Conservation (phyloP, 30 jellyfish, hydroid and myxozoan species). For the Pseudorhiza aurosa region DNA sequence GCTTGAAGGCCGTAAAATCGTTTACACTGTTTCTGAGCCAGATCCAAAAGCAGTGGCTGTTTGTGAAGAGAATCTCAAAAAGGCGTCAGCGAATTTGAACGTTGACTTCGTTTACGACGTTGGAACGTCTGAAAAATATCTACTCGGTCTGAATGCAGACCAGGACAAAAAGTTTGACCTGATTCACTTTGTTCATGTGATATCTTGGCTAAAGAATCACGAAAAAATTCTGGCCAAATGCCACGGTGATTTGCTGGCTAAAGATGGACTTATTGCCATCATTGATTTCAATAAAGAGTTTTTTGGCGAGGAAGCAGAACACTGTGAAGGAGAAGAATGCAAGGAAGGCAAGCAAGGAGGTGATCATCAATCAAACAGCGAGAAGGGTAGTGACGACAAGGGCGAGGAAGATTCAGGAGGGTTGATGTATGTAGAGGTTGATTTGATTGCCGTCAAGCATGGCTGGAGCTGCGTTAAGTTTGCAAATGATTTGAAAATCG, state of each 20-base stretch:
- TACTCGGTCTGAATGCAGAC: background rate
- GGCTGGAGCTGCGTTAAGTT: slow-evolving; percentile 34
- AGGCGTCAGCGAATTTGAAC: slow-evolving; percentile 8
- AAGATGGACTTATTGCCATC: slow-evolving; percentile 5
- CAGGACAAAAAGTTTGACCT: slow-evolving; percentile 25
- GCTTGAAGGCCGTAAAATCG: background rate
- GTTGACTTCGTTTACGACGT: background rate
- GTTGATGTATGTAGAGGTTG: slow-evolving; percentile 20
- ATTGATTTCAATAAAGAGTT: slow-evolving; percentile 18
- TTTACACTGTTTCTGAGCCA: slow-evolving; percentile 33
- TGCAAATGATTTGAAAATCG: slow-evolving; percentile 1
- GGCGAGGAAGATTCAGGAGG: slow-evolving; percentile 12
- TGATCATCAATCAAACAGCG: background rate
- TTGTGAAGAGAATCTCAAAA: slow-evolving; percentile 17
- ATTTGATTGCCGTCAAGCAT: slow-evolving; percentile 27
- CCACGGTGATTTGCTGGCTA: background rate
- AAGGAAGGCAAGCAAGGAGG: background rate
- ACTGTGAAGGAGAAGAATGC: slow-evolving; percentile 21
- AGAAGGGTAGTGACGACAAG: background rate
- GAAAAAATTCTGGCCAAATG: slow-evolving; percentile 20
- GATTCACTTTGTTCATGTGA: slow-evolving; percentile 42
- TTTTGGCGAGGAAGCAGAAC: slow-evolving; percentile 1
- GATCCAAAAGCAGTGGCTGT: slow-evolving; percentile 45
- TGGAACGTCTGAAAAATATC: slow-evolving; percentile 24
- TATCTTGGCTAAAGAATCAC: slow-evolving; percentile 28